These are phyloP conservation scores for Botrylloides violaceus DNA, from an alignment of 23 tunicate genomes.

Conservation along the genomic window DNA sequence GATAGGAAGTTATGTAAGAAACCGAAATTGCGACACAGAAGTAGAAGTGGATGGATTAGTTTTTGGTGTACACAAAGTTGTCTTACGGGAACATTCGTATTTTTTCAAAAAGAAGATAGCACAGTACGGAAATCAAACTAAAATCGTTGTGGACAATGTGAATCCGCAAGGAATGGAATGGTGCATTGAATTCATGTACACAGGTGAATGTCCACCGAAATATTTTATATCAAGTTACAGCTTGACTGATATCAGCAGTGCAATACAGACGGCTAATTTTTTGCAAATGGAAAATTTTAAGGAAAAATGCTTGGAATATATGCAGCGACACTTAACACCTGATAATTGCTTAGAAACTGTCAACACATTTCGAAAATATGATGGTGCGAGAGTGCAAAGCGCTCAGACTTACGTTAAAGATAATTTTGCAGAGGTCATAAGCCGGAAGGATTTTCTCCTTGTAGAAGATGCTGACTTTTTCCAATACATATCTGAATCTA, in stretches of 20 bases:
- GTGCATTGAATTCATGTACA: not conserved
- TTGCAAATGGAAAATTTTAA: not conserved
- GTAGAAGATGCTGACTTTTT: not conserved
- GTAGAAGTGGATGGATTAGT: not conserved
- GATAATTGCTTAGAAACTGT: not conserved
- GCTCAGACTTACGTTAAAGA: not conserved
- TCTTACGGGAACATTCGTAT: not conserved
- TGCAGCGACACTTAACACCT: not conserved
- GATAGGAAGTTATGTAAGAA: not conserved
- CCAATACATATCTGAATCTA: not conserved
- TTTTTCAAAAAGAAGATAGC: not conserved
- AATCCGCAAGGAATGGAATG: not conserved
- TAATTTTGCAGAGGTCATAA: not conserved
- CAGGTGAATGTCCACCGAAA: not conserved
- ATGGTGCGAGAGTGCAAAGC: not conserved
- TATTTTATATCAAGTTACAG: not conserved
- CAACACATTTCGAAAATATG: not conserved
- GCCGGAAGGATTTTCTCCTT: not conserved
- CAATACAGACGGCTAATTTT: not conserved
- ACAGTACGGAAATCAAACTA: not conserved
- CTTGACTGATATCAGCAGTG: not conserved
- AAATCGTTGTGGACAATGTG: not conserved
- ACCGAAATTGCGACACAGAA: not conserved
- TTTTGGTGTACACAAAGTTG: not conserved
- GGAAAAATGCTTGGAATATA: not conserved